Percentiles rank a stretch among this genome's conserved stretches.
Conservation (phyloP, 1,140 invertebrate genomes). For the Zaprionus tsacasi region DNA sequence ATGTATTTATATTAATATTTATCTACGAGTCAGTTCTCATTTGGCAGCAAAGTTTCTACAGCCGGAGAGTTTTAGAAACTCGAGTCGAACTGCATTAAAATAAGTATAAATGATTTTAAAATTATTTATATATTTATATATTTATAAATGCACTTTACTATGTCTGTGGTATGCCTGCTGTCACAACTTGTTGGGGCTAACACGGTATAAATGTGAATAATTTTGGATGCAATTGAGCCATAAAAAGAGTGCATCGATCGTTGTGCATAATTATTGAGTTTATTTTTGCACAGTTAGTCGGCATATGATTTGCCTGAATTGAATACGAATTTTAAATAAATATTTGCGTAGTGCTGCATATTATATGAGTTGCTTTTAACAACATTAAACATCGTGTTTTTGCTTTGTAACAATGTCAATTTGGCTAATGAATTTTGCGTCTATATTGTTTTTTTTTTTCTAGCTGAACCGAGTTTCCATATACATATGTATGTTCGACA, state of each 20-base stretch:
- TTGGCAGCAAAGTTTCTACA: background rate
- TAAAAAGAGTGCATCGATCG: background rate
- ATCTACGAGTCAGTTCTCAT: background rate
- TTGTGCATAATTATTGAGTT: constrained; percentile 1
- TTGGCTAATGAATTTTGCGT: constrained; percentile 65
- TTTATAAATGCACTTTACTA: background rate
- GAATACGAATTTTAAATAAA: background rate
- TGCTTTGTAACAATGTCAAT: constrained; percentile 36
- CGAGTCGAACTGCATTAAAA: background rate
- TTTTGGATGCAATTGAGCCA: constrained; percentile 45
- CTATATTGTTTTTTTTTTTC: constrained; percentile 36
- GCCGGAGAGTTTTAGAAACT: background rate
- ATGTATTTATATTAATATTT: background rate
- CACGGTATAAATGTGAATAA: constrained; percentile 60
- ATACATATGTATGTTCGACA: too few relatives aligned
- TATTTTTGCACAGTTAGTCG: background rate
- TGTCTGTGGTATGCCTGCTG: background rate
- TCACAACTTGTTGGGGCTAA: background rate
- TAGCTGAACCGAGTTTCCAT: too few relatives aligned
- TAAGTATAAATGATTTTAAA: background rate
- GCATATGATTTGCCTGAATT: background rate
- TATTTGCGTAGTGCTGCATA: background rate
- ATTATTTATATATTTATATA: background rate
- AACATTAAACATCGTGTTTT: background rate
- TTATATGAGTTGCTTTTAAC: constrained; percentile 26